phyloP scores from a whole-genome alignment of 2,797 vertebrate species.

The Phyllotis vaccarum region DNA sequence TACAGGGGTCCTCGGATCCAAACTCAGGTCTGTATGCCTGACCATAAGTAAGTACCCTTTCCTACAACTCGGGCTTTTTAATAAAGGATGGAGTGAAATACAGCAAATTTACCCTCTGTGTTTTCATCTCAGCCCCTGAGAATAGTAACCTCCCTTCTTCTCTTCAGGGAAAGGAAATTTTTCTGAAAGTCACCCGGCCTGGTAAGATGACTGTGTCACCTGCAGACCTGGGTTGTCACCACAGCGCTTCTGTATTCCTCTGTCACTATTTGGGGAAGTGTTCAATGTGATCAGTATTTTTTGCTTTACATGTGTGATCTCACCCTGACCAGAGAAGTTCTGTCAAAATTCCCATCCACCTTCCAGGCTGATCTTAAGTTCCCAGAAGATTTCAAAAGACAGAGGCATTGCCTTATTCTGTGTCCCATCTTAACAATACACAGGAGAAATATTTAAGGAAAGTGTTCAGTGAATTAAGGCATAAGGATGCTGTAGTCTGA shows the following conservation, averaged over 20 bases:
- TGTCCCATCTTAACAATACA: neutral
- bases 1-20: too few species aligned
- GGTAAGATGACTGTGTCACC: neutral
- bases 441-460: neutral
- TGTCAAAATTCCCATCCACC: neutral
- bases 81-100: neutral
- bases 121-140: neutral
- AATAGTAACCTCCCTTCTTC: neutral
- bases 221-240: neutral
- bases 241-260: neutral
- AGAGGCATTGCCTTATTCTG: neutral
- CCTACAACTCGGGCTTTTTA: neutral
- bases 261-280: neutral
- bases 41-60: neutral
- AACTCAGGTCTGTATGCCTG: neutral
- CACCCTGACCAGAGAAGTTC: neutral
- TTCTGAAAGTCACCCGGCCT: neutral
- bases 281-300: neutral
- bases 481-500: accelerated
- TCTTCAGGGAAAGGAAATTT: neutral
- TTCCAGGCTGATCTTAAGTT: neutral
- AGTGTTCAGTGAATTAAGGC: neutral
- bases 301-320: neutral
- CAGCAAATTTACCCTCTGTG: neutral
- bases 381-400: neutral